Evolutionary conservation across 2,888 invertebrate genomes (phyloP).

Genomic region (Elysia crispata): DNA sequence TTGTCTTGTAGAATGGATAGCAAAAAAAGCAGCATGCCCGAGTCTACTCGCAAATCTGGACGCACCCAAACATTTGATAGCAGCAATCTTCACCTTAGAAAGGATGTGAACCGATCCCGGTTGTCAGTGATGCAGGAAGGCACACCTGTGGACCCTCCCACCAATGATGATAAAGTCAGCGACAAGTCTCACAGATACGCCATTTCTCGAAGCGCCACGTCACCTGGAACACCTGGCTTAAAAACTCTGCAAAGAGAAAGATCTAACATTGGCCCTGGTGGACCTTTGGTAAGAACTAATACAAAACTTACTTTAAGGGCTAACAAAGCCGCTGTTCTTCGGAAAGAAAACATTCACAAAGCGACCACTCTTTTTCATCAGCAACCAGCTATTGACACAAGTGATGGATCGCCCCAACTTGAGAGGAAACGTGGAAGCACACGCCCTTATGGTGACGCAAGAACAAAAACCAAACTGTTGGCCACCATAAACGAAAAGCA

Average conservation of each 20-base stretch:
- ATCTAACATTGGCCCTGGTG: neutral
- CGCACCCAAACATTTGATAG: no score
- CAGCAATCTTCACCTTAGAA: no score
- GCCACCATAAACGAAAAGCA: no score
- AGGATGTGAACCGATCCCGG: neutral
- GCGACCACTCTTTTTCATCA: neutral
- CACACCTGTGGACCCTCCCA: conserved; percentile 39
- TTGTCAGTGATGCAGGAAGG: conserved; percentile 30
- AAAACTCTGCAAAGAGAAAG: neutral
- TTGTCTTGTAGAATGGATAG: no score
- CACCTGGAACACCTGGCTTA: conserved; percentile 9
- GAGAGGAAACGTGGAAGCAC: no score
- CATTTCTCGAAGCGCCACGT: conserved; percentile 37
- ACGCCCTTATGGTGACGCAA: no score
- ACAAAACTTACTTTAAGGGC: conserved; percentile 26
- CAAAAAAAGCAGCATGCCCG: no score
- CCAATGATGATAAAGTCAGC: conserved; percentile 9
- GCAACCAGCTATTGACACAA: no score
- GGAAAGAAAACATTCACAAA: conserved; percentile 40
- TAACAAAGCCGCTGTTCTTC: conserved; percentile 36
- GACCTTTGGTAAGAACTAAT: neutral
- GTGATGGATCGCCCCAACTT: no score
- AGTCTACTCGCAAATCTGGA: no score
- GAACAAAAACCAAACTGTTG: no score
- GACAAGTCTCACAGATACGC: conserved; percentile 10